phyloP scores from a whole-genome alignment of 2,888 invertebrate genomes.

The Polyommatus iphigenia region DNA sequence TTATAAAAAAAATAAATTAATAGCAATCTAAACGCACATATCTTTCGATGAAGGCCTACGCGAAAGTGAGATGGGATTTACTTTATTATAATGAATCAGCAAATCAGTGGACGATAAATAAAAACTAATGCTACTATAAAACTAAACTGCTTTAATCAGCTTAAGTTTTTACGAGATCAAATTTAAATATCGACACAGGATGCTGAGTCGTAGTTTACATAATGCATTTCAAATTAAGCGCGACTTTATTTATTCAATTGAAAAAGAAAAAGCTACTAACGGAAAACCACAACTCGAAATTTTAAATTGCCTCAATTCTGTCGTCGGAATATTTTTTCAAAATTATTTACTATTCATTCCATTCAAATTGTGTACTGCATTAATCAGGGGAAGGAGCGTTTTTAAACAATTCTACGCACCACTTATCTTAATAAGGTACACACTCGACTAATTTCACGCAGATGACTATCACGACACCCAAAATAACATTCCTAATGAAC shows the following conservation, averaged over 20 bases:
- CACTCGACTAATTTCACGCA: slow-evolving; percentile 20
- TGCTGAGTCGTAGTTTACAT: slow-evolving; percentile 11
- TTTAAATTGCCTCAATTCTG: background rate
- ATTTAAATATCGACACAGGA: slow-evolving; percentile 19
- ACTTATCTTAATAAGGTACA: slow-evolving; percentile 27
- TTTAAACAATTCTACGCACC: background rate
- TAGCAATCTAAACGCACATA: background rate
- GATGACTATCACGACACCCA: slow-evolving; percentile 24
- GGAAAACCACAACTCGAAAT: background rate
- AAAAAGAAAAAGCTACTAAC: background rate
- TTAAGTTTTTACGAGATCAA: slow-evolving; percentile 27
- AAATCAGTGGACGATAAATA: background rate
- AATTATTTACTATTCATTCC: background rate
- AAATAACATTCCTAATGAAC: slow-evolving; percentile 36
- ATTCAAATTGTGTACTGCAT: background rate
- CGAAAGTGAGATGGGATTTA: background rate
- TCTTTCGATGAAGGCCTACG: background rate
- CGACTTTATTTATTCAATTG: slow-evolving; percentile 12
- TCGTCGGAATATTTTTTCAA: background rate
- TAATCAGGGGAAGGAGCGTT: background rate
- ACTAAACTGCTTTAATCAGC: slow-evolving; percentile 9
- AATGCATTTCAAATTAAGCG: background rate
- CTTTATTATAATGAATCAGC: slow-evolving; percentile 1
- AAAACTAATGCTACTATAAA: slow-evolving; percentile 11
- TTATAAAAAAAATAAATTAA: background rate